These are phyloP conservation scores for Alethe diademata DNA, from an alignment of 2,113 vertebrate genomes.

Conservation along the genomic window DNA sequence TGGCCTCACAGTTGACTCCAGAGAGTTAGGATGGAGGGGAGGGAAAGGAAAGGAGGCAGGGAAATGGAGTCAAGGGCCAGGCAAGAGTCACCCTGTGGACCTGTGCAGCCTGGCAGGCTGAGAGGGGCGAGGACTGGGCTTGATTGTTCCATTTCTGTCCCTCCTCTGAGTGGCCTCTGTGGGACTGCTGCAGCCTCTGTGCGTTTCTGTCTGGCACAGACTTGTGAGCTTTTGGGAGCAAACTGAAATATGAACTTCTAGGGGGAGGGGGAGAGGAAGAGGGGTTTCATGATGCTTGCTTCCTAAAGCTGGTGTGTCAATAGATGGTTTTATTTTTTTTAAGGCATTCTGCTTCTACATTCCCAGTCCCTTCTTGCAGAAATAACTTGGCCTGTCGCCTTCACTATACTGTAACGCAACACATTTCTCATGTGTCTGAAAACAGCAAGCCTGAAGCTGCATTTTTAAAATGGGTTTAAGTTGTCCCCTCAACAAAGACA, in stretches of 20 bases:
- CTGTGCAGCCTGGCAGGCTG: slow-evolving; percentile 86
- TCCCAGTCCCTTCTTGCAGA: slow-evolving; percentile 12
- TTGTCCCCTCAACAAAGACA: neutral
- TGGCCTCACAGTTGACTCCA: slow-evolving; percentile 86
- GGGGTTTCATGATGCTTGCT: slow-evolving; percentile 70
- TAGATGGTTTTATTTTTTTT: slow-evolving; percentile 48
- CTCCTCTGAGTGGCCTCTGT: slow-evolving; percentile 92
- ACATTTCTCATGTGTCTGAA: slow-evolving; percentile 62
- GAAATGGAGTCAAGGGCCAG: slow-evolving; percentile 70
- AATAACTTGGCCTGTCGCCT: slow-evolving; percentile 55
- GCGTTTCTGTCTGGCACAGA: slow-evolving; percentile 92
- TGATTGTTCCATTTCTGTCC: slow-evolving; percentile 87
- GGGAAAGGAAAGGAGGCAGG: slow-evolving; percentile 69
- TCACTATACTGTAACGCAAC: slow-evolving; percentile 21
- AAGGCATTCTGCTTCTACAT: slow-evolving; percentile 62
- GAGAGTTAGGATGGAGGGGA: slow-evolving; percentile 72
- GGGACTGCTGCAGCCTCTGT: slow-evolving; percentile 87
- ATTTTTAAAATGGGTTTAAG: slow-evolving; percentile 34
- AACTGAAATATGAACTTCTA: slow-evolving; percentile 90
- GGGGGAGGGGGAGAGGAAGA: slow-evolving; percentile 73
- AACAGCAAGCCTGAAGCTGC: slow-evolving; percentile 15
- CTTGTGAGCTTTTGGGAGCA: slow-evolving; percentile 93
- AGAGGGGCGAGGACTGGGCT: slow-evolving; percentile 80
- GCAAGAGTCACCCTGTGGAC: slow-evolving; percentile 82
- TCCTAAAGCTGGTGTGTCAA: slow-evolving; percentile 71